A percentile compares a stretch with the other conserved stretches of the same genome.
These are phyloP conservation scores for Podargus strigoides DNA, from an alignment of 2,797 vertebrate genomes.

Conservation along the genomic window DNA sequence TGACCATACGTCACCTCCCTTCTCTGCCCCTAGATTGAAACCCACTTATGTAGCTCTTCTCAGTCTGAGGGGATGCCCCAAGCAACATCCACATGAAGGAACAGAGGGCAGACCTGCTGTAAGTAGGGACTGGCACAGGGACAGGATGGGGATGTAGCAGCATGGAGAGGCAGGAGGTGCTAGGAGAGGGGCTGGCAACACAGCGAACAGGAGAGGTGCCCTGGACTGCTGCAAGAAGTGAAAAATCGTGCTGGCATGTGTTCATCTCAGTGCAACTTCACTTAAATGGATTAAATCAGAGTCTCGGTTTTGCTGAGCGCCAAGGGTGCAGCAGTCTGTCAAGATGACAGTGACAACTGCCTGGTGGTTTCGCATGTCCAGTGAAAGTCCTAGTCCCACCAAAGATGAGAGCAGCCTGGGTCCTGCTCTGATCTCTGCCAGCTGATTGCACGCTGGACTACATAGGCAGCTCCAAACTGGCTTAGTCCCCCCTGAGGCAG, in stretches of 20 bases:
- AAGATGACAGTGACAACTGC: not conserved
- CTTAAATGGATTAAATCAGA: conserved; percentile 1
- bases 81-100: not conserved
- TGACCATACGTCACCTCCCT: not conserved
- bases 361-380: not conserved
- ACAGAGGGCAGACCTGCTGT: not conserved
- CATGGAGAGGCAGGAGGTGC: not conserved
- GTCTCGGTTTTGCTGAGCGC: not conserved
- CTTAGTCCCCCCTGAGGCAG: not conserved
- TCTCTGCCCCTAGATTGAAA: not conserved
- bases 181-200: not conserved
- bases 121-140: not conserved
- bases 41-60: not conserved
- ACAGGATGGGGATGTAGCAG: not conserved
- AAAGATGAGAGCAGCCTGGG: not conserved
- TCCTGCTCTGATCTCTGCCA: not conserved
- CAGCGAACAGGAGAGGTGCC: not conserved
- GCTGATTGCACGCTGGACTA: rapidly evolving
- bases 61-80: not conserved
- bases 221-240: not conserved
- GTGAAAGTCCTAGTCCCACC: not conserved
- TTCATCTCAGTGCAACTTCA: not conserved
- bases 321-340: not conserved
- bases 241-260: not conserved
- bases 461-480: not conserved